These are phyloP conservation scores for Sabatieria punctata DNA, from an alignment of 2,888 invertebrate species.

Conservation along the genomic window DNA sequence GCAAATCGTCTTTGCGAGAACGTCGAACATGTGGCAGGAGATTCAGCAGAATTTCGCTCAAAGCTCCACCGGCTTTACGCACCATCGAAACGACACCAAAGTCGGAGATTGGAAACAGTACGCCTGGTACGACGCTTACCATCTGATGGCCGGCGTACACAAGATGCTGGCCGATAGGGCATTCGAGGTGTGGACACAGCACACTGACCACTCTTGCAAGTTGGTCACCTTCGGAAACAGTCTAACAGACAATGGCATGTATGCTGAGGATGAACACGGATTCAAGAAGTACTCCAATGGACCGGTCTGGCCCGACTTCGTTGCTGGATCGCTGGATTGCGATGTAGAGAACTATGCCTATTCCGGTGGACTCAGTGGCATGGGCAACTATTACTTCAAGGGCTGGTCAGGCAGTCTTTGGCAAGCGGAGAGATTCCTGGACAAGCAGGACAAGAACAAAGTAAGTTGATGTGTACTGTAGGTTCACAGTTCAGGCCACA, in stretches of 20 bases:
- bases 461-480: no score
- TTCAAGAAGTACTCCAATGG: conserved; percentile 19
- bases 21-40: not conserved
- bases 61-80: not conserved
- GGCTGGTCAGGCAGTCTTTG: conserved; percentile 18
- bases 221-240: conserved; percentile 21
- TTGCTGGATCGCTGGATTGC: not conserved
- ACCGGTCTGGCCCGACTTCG: conserved; percentile 21
- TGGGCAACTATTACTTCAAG: conserved; percentile 21
- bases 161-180: no score
- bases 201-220: no score
- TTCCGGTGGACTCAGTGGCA: conserved; percentile 18
- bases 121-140: not conserved
- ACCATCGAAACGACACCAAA: not conserved
- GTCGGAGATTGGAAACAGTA: not conserved
- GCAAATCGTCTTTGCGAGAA: not conserved
- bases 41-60: not conserved
- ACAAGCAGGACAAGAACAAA: conserved; percentile 15
- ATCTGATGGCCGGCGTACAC: no score
- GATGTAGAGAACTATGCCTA: conserved; percentile 18
- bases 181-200: no score
- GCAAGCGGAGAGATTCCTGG: conserved; percentile 15
- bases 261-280: conserved; percentile 8
- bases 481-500: no score
- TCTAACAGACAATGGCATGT: conserved; percentile 21